Percentiles rank a stretch among this genome's conserved stretches.
These are phyloP conservation scores for Campaea margaritaria DNA, from an alignment of 2,888 invertebrate species.

Conservation along the genomic window DNA sequence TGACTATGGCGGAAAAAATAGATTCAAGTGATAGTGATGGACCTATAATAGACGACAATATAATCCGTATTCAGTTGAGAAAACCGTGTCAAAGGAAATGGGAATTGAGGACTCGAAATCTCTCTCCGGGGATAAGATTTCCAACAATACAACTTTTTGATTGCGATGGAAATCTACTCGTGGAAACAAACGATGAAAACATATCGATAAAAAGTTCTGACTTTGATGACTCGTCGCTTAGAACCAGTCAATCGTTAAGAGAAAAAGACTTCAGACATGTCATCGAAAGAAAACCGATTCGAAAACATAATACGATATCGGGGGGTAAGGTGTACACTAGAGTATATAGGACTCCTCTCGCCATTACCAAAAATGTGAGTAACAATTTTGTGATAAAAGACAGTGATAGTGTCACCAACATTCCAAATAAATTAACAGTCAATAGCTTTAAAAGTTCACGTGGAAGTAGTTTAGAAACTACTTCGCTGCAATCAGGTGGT, in stretches of 20 bases:
- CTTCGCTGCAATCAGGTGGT: conserved; percentile 70
- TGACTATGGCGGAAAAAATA: conserved; percentile 68
- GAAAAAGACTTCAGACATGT: conserved; percentile 75
- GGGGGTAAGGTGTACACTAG: conserved; percentile 78
- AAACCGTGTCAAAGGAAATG: conserved; percentile 87
- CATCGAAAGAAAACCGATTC: conserved; percentile 64
- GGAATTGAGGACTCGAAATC: conserved; percentile 87
- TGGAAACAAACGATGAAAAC: conserved; percentile 86
- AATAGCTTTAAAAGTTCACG: conserved; percentile 65
- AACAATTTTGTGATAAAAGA: conserved; percentile 45
- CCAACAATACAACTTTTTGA: conserved; percentile 87
- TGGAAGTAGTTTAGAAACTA: conserved; percentile 69
- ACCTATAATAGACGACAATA: conserved; percentile 81
- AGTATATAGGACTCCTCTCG: conserved; percentile 62
- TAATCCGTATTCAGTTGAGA: conserved; percentile 86
- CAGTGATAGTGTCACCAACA: conserved; percentile 69
- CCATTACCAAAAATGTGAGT: conserved; percentile 29
- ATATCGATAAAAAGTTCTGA: conserved; percentile 78
- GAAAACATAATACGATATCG: conserved; percentile 76
- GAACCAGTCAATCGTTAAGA: conserved; percentile 67
- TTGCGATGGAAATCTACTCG: conserved; percentile 86
- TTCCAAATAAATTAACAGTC: conserved; percentile 75
- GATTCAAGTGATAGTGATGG: conserved; percentile 75
- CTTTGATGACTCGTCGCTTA: conserved; percentile 59
- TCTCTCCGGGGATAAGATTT: conserved; percentile 85